These are phyloP conservation scores for Microcebus griseorufus DNA, from an alignment of 2,113 vertebrate species.

Conservation along the genomic window DNA sequence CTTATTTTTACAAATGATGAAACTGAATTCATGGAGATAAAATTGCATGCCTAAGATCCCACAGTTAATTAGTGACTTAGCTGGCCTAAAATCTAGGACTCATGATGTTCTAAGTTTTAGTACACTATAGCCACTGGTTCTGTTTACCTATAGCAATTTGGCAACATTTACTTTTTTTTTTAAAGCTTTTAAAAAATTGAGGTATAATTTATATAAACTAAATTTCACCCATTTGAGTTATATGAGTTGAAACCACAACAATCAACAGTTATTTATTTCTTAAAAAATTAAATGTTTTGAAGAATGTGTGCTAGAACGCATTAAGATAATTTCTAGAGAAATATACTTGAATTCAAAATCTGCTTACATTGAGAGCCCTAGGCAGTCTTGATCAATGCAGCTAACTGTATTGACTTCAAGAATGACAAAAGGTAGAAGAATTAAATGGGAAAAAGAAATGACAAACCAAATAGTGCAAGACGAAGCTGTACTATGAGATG, in stretches of 20 bases:
- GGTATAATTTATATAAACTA: background rate
- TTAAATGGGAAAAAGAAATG: background rate
- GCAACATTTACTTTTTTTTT: background rate
- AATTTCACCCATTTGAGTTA: background rate
- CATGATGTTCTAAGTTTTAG: background rate
- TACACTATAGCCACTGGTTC: background rate
- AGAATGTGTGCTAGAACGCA: background rate
- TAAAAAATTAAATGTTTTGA: background rate
- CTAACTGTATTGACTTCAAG: background rate
- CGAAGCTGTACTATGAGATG: background rate
- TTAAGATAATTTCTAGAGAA: slow-evolving; percentile 7
- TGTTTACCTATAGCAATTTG: background rate
- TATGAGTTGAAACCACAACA: background rate
- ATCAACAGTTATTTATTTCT: background rate
- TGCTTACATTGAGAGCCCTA: background rate
- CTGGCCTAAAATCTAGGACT: background rate
- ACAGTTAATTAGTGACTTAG: background rate
- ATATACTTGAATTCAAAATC: slow-evolving; percentile 16
- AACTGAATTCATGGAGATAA: background rate
- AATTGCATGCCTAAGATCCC: background rate
- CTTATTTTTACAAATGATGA: background rate
- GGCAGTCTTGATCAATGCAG: background rate
- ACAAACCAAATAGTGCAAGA: background rate
- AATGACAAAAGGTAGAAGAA: background rate
- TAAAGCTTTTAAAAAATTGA: background rate